Evolutionary conservation across 1,140 invertebrate genomes (phyloP).

Genomic region (Halictus rubicundus): DNA sequence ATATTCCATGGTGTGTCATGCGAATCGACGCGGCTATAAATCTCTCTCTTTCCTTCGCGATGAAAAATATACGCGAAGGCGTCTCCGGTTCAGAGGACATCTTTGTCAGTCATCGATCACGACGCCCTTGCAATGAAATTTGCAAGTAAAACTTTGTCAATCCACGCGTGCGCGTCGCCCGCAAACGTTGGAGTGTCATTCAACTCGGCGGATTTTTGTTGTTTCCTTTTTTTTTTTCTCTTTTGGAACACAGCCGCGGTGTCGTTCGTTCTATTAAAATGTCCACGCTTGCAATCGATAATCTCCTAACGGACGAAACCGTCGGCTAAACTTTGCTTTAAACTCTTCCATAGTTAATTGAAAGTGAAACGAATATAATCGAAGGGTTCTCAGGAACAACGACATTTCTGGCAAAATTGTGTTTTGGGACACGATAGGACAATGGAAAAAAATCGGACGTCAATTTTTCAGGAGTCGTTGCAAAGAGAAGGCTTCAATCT

Average conservation of each 20-base stretch:
- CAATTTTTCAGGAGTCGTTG: too few species aligned
- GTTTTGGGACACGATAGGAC: too few species aligned
- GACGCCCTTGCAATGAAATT: conserved; percentile 30
- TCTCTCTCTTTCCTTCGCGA: conserved; percentile 36
- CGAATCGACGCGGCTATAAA: conserved; percentile 50
- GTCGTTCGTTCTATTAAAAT: not conserved
- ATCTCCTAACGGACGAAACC: too few species aligned
- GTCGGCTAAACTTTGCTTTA: too few species aligned
- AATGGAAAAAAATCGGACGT: too few species aligned
- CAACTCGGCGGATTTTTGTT: not conserved
- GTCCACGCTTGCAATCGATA: not conserved
- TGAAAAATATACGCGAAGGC: conserved; percentile 17
- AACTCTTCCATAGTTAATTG: too few species aligned
- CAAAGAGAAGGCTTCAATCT: too few species aligned
- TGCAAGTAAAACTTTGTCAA: conserved; percentile 26
- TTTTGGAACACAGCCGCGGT: not conserved
- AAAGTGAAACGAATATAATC: too few species aligned
- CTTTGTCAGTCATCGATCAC: conserved; percentile 55
- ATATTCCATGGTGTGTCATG: conserved; percentile 34
- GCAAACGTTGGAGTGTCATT: not conserved
- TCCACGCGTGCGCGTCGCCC: not conserved
- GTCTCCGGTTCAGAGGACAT: conserved; percentile 48
- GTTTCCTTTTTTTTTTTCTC: not conserved
- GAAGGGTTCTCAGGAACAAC: too few species aligned
- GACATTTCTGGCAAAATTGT: too few species aligned